Conservation (phyloP, 2,888 invertebrate species). For the Himalopsyche anomala region DNA sequence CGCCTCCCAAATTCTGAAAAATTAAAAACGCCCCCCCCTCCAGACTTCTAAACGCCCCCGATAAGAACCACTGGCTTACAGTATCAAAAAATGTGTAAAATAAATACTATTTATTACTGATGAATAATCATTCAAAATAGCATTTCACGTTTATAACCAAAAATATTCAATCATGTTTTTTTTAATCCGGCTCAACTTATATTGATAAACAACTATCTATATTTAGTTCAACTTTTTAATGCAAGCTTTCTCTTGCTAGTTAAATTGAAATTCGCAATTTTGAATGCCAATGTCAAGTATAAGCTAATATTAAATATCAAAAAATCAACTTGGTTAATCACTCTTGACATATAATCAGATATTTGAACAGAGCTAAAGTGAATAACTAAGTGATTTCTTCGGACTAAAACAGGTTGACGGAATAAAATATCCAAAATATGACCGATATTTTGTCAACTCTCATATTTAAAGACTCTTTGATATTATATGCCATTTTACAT, state of each 20-base stretch:
- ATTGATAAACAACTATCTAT: constrained; percentile 11
- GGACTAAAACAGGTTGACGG: not conserved
- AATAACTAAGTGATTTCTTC: constrained; percentile 2
- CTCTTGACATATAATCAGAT: not conserved
- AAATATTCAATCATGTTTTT: too few species aligned
- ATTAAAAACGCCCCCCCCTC: too few species aligned
- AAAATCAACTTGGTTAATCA: not conserved
- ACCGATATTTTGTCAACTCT: too few species aligned
- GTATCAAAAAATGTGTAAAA: too few species aligned
- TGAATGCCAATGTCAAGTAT: not conserved
- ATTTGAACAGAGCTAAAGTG: not conserved
- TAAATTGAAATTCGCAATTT: not conserved
- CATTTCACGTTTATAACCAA: too few species aligned
- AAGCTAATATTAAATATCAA: not conserved
- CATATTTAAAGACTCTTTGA: too few species aligned
- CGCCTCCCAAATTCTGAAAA: too few species aligned
- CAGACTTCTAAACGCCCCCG: too few species aligned
- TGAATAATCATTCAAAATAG: too few species aligned
- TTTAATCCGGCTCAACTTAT: not conserved
- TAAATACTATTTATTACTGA: too few species aligned
- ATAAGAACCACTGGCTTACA: too few species aligned
- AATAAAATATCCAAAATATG: not conserved
- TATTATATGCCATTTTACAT: too few species aligned
- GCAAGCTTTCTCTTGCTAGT: not conserved
- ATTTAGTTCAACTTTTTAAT: not conserved